Evolutionary conservation across 2,113 vertebrate species (phyloP).

Genomic region (Bucco capensis): DNA sequence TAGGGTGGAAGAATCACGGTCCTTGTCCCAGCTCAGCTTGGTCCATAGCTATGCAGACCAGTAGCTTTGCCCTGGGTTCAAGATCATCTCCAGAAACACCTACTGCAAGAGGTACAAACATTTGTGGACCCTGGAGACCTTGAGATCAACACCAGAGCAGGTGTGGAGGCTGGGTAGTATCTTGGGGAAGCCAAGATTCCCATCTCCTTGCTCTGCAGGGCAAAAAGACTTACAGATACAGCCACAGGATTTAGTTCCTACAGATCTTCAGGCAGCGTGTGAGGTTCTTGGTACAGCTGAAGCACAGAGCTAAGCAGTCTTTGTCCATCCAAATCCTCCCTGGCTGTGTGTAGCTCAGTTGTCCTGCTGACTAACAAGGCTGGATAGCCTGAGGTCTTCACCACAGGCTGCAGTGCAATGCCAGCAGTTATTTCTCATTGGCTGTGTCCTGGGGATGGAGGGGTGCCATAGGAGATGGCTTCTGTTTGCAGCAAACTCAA

Average conservation of each 20-base stretch:
- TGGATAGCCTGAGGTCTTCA: background rate
- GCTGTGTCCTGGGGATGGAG: background rate
- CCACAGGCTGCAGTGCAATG: rapidly evolving
- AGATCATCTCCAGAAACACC: background rate
- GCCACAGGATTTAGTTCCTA: background rate
- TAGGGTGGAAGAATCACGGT: background rate
- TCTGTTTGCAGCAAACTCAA: background rate
- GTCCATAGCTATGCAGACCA: background rate
- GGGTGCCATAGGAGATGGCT: background rate
- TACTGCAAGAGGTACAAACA: background rate
- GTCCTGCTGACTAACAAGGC: rapidly evolving
- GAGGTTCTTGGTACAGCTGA: background rate
- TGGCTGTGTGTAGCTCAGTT: rapidly evolving
- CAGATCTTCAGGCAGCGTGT: background rate
- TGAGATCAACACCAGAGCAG: background rate
- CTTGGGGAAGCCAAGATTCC: background rate
- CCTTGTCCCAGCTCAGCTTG: background rate
- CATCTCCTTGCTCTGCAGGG: background rate
- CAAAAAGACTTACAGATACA: background rate
- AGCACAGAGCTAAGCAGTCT: rapidly evolving
- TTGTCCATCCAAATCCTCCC: background rate
- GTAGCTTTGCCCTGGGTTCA: background rate
- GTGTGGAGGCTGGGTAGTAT: background rate
- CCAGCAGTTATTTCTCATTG: background rate
- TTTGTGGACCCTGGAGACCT: background rate